Percentiles rank a stretch among this genome's conserved stretches.
These are phyloP conservation scores for Cheilosia soror DNA, from an alignment of 2,888 invertebrate species.

Conservation along the genomic window DNA sequence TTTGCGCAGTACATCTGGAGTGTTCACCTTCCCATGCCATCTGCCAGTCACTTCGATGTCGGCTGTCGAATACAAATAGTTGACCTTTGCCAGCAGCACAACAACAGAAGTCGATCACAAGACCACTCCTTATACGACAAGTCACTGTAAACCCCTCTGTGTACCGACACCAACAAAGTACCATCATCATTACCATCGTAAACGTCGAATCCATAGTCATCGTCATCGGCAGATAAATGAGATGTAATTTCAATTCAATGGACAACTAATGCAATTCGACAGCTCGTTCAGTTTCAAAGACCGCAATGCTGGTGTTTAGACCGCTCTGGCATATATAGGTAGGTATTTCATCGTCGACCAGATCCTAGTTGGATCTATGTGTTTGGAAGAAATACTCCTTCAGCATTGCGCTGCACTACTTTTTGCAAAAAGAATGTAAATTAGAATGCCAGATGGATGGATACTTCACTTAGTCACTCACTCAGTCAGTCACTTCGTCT, in stretches of 20 bases:
- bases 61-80: conserved; percentile 26
- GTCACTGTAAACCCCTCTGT: conserved; percentile 20
- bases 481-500: conserved; percentile 47
- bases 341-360: conserved; percentile 14
- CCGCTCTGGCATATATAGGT: conserved; percentile 1
- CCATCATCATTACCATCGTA: conserved; percentile 35
- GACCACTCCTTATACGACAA: conserved; percentile 33
- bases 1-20: conserved; percentile 4
- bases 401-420: conserved; percentile 40
- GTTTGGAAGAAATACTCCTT: conserved; percentile 33
- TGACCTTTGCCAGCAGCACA: conserved; percentile 54
- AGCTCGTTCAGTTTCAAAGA: conserved; percentile 67
- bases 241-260: conserved; percentile 73
- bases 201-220: conserved; percentile 43
- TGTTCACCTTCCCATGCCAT: conserved; percentile 9
- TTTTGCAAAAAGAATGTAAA: conserved; percentile 64
- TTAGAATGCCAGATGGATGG: conserved; percentile 64
- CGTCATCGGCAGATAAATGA: conserved; percentile 71
- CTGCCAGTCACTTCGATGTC: conserved; percentile 6
- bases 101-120: conserved; percentile 63
- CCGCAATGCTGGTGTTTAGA: conserved; percentile 46
- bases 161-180: not conserved
- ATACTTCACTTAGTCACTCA: conserved; percentile 69
- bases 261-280: conserved; percentile 75
- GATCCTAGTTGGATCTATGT: conserved; percentile 11